A percentile compares a stretch with the other conserved stretches of the same genome.
phyloP scores from a whole-genome alignment of 23 tunicate genomes.

The Trididemnum miniatum region DNA sequence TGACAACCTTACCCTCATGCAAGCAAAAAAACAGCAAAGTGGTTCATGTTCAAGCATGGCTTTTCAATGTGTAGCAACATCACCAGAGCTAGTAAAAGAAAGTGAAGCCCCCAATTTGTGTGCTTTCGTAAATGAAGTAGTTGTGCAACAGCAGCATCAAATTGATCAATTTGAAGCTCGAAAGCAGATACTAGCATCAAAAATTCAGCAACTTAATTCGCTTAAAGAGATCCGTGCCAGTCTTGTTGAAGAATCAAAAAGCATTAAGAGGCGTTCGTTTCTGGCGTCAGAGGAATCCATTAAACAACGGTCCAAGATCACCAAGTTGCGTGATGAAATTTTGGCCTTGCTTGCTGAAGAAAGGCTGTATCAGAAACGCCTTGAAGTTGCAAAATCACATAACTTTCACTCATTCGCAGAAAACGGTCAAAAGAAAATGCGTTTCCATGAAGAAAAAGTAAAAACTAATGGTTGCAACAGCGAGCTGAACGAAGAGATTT shows the following conservation, averaged over 20 bases:
- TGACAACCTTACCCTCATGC: no score
- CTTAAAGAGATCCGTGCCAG: background rate
- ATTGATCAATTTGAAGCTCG: constrained; percentile 1
- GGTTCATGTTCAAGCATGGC: no score
- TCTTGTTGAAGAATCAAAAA: background rate
- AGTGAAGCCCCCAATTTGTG: constrained; percentile 29
- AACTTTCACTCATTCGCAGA: background rate
- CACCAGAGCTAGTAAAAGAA: background rate
- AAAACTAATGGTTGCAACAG: background rate
- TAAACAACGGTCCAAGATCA: background rate
- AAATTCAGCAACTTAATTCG: background rate
- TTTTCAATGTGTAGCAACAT: background rate
- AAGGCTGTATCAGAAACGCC: background rate
- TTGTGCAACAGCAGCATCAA: constrained; percentile 27
- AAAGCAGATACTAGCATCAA: background rate
- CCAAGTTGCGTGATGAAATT: constrained; percentile 12
- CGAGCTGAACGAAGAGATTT: background rate
- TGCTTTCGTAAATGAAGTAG: constrained; percentile 38
- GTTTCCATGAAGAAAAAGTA: background rate
- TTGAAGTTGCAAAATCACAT: background rate
- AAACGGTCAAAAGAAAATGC: background rate
- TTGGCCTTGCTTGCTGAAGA: constrained; percentile 6
- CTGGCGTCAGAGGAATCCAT: constrained; percentile 13
- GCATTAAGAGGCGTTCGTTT: constrained; percentile 16
- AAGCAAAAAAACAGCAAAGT: no score